phyloP scores from a whole-genome alignment of 2,888 invertebrate species.

The Pristionchus mayeri region DNA sequence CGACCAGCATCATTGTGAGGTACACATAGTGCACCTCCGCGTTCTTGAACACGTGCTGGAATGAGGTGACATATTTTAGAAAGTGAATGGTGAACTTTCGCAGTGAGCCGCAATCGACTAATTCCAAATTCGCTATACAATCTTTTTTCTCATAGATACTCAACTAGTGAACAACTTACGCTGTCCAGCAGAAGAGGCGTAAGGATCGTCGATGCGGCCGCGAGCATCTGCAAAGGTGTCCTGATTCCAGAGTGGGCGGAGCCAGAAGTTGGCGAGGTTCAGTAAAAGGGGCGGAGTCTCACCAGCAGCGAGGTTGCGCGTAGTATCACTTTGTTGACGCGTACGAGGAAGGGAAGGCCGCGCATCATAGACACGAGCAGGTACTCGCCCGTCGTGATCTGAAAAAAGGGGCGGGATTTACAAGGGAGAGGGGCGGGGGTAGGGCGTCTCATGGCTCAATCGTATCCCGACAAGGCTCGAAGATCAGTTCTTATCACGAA shows the following conservation, averaged over 20 bases:
- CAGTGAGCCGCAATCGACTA: too few species aligned
- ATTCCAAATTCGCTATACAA: neutral
- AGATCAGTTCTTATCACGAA: neutral
- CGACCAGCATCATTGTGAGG: neutral
- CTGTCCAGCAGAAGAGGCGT: neutral
- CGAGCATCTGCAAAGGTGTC: neutral
- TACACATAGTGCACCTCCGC: constrained; percentile 18
- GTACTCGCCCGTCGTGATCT: constrained; percentile 25
- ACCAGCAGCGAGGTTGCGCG: neutral
- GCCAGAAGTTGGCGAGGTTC: too few species aligned
- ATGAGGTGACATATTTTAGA: too few species aligned
- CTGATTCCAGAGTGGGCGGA: neutral
- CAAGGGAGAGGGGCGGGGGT: neutral
- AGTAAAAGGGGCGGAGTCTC: neutral
- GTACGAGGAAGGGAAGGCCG: constrained; percentile 14
- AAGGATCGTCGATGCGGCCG: neutral
- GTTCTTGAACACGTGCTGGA: constrained; percentile 25
- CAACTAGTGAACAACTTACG: neutral
- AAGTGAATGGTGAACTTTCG: too few species aligned
- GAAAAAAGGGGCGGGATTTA: neutral
- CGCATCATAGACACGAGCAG: constrained; percentile 4
- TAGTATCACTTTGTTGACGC: neutral
- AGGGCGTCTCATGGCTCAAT: neutral
- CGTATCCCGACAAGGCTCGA: neutral
- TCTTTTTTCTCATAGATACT: neutral